Conservation (phyloP, 1,140 invertebrate species). For the Caenorhabditis brenneri region DNA sequence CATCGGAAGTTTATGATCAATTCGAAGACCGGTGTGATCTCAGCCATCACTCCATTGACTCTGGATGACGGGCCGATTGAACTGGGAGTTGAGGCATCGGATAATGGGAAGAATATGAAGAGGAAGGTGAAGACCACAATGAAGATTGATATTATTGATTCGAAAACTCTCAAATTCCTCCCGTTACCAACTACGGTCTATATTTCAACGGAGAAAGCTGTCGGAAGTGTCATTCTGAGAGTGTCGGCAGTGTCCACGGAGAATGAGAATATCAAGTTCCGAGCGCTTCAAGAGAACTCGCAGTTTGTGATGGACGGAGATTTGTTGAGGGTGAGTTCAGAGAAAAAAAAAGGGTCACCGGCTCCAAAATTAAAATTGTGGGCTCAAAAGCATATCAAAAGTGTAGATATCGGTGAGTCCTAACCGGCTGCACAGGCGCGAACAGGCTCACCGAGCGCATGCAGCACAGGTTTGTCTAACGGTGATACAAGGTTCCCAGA, state of each 20-base stretch:
- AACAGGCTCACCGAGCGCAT: too few relatives aligned
- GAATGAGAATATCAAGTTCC: conserved; percentile 40
- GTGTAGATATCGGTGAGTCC: too few relatives aligned
- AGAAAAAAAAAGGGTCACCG: too few relatives aligned
- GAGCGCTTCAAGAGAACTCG: conserved; percentile 45
- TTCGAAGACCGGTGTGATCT: conserved; percentile 54
- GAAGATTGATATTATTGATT: conserved; percentile 48
- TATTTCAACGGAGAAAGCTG: conserved; percentile 63
- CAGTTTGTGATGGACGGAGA: conserved; percentile 61
- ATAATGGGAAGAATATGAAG: conserved; percentile 53
- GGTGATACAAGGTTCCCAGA: too few relatives aligned
- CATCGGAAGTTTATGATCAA: conserved; percentile 36
- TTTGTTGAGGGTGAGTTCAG: conserved; percentile 49
- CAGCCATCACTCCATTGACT: conserved; percentile 36
- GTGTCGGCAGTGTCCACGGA: conserved; percentile 44
- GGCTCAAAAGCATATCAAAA: too few relatives aligned
- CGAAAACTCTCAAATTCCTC: conserved; percentile 60
- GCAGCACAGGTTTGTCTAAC: too few relatives aligned
- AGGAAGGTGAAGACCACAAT: conserved; percentile 54
- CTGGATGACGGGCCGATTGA: conserved; percentile 54
- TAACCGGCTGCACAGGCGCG: too few relatives aligned
- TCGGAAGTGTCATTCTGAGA: conserved; percentile 61
- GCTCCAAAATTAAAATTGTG: too few relatives aligned
- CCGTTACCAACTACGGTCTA: conserved; percentile 66
- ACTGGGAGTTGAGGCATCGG: conserved; percentile 56